Evolutionary conservation across 2,888 invertebrate species (phyloP).

Genomic region (Patella ulyssiponensis): DNA sequence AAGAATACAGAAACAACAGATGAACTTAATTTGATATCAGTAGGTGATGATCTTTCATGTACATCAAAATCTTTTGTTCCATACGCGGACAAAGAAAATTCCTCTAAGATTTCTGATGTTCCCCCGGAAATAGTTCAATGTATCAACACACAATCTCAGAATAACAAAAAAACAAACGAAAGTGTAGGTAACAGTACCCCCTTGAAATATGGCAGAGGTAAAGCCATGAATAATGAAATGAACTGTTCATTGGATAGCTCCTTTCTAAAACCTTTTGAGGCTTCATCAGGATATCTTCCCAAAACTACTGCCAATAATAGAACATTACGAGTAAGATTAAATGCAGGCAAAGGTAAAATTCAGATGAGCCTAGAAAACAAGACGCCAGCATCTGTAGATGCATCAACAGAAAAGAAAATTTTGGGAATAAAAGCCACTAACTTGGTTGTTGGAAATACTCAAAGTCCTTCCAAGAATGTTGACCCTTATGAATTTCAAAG

Average conservation of each 20-base stretch:
- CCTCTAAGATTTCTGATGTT: too few species aligned
- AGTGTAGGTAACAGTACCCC: neutral
- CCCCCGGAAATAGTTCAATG: too few species aligned
- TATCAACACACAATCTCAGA: too few species aligned
- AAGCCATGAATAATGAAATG: neutral
- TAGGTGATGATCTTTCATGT: too few species aligned
- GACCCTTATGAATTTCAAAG: slow-evolving; percentile 61
- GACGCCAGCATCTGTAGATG: slow-evolving; percentile 15
- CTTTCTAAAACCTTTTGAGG: neutral
- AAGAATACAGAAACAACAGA: too few species aligned
- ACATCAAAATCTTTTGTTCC: too few species aligned
- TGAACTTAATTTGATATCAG: too few species aligned
- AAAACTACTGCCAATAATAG: neutral
- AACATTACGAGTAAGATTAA: neutral
- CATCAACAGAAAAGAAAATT: slow-evolving; percentile 21
- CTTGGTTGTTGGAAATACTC: neutral
- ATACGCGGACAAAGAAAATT: too few species aligned
- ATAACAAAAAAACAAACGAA: too few species aligned
- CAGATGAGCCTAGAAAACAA: slow-evolving; percentile 7
- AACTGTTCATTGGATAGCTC: neutral
- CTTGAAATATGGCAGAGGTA: slow-evolving; percentile 3
- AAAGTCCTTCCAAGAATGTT: slow-evolving; percentile 13
- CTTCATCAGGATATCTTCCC: neutral
- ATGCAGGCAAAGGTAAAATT: neutral
- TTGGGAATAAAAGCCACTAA: neutral